phyloP scores from a whole-genome alignment of 2,113 vertebrate species.

The Ginglymostoma cirratum region DNA sequence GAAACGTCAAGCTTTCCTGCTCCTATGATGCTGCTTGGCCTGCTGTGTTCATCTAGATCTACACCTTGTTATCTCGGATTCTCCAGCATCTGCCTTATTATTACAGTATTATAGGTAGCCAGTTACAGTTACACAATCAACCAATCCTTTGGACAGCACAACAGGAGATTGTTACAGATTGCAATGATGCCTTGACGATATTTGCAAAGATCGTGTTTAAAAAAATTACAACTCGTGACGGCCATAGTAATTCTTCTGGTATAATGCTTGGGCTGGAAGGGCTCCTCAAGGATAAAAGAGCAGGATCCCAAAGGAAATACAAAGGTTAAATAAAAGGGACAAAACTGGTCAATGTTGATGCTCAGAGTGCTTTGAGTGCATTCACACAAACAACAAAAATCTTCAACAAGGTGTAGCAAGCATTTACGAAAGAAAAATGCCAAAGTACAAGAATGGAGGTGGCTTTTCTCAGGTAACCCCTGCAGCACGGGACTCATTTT shows the following conservation, averaged over 20 bases:
- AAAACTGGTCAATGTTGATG: background rate
- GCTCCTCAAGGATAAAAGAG: background rate
- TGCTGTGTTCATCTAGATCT: too few relatives aligned
- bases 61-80: too few relatives aligned
- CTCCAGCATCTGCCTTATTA: too few relatives aligned
- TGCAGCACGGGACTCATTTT: too few relatives aligned
- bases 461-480: too few relatives aligned
- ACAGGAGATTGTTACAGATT: background rate
- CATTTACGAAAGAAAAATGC: too few relatives aligned
- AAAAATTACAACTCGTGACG: background rate
- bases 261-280: background rate
- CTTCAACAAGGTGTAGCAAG: background rate
- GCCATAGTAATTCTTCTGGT: background rate
- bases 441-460: too few relatives aligned
- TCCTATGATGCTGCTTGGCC: too few relatives aligned
- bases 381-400: background rate
- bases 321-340: background rate
- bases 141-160: background rate
- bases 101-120: background rate
- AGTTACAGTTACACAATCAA: too few relatives aligned
- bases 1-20: too few relatives aligned
- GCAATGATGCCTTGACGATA: background rate
- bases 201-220: background rate
- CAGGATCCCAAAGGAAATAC: background rate
- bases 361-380: background rate